Evolutionary conservation across 2,888 invertebrate species (phyloP).

Genomic region (Pollenia amentaria): DNA sequence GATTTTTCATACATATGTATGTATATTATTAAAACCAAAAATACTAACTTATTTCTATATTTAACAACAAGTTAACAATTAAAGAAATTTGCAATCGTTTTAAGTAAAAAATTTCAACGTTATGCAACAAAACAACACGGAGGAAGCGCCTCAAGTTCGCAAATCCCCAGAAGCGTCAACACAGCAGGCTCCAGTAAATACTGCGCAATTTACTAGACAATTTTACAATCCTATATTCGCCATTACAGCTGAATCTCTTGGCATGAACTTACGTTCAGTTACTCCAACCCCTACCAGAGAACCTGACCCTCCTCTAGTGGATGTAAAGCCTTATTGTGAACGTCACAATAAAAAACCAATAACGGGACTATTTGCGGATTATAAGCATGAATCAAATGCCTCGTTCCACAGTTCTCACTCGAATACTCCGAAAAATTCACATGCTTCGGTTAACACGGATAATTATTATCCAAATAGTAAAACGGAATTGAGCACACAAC

Average conservation of each 20-base stretch:
- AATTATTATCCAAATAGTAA: neutral
- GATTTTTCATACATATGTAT: no score
- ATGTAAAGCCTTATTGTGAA: constrained; percentile 54
- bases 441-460: neutral
- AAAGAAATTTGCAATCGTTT: neutral
- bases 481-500: neutral
- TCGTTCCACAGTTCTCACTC: constrained; percentile 16
- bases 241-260: constrained; percentile 43
- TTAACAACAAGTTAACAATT: neutral
- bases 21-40: no score
- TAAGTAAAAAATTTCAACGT: neutral
- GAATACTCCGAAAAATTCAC: neutral
- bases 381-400: neutral
- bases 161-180: constrained; percentile 6
- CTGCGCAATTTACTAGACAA: constrained; percentile 3
- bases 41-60: no score
- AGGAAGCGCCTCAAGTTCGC: neutral
- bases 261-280: constrained; percentile 20
- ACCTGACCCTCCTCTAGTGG: constrained; percentile 19
- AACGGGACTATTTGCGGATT: neutral
- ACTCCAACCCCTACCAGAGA: neutral
- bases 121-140: constrained; percentile 31
- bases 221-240: constrained; percentile 9
- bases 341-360: constrained; percentile 6
- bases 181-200: neutral